phyloP scores from a whole-genome alignment of 2,888 invertebrate genomes.

The Andrena bucephala region DNA sequence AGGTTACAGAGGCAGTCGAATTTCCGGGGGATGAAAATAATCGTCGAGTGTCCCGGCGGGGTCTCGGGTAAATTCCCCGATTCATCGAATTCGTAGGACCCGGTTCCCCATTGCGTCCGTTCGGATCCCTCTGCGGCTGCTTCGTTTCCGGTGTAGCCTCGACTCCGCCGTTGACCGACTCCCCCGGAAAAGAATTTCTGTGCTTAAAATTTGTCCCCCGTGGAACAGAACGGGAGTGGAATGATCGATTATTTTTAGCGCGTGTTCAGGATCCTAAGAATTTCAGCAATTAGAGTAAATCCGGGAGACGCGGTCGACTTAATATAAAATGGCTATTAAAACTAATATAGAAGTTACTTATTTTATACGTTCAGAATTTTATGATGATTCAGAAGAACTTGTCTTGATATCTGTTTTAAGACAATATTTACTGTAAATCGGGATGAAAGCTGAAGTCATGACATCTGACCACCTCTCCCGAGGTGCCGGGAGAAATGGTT shows the following conservation, averaged over 20 bases:
- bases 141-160: conserved; percentile 38
- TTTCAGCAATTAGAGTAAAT: too few relatives aligned
- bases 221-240: not conserved
- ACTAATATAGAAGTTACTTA: too few relatives aligned
- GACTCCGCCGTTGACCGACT: not conserved
- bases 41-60: conserved; percentile 40
- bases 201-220: conserved; percentile 27
- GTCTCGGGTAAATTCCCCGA: conserved; percentile 48
- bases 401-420: too few relatives aligned
- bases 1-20: conserved; percentile 41
- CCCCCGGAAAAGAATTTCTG: not conserved
- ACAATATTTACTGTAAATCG: too few relatives aligned
- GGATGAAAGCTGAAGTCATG: too few relatives aligned
- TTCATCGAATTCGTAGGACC: conserved; percentile 46
- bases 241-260: not conserved
- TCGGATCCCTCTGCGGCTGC: conserved; percentile 34
- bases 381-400: too few relatives aligned
- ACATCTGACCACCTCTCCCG: too few relatives aligned
- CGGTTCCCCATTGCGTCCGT: conserved; percentile 32
- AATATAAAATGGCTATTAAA: too few relatives aligned
- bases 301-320: too few relatives aligned
- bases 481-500: too few relatives aligned
- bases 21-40: conserved; percentile 54
- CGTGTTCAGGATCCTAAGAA: not conserved
- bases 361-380: too few relatives aligned